Evolutionary conservation across 2,113 vertebrate species (phyloP), one percentile per base, ranked within the genome.

Genomic region (Scolopax mira): DNA sequence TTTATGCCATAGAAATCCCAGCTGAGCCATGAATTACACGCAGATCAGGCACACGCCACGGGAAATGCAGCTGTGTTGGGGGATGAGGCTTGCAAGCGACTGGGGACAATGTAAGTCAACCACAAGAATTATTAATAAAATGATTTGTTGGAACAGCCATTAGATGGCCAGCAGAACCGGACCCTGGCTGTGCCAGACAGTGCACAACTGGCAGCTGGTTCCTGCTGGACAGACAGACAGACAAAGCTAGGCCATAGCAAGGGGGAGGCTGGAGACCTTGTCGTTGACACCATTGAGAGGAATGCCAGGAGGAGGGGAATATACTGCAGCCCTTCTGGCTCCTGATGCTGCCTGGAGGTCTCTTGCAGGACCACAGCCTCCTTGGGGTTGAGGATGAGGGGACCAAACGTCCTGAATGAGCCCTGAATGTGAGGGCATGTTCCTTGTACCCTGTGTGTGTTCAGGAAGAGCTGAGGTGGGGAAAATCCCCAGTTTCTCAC

Each of bases 1-100:
- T 95, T 94, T 81, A 54, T 95, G 81, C 83, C 77, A 70, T 79
- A 90, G 49, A 94, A 95, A 89, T 94, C 92, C 86, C 86, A 96
- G 78, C 62, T 87, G 93, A 95, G 66, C 77, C 83, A 65, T 89
- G 90, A 92, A 86, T 96, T 95, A 89, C 81, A 75, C 0, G 1
- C 64, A 52, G 77, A 81, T 94, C 83, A 86, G 86, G 66, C 83
- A 87, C 83, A 87, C n/a, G 82, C 44, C 72, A 61, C 0, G 33
- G 65, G 88, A 86, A 90, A 81, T 11, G 57, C 72, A 93, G 70
- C 86, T 87, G 62, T 72, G 73, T 3, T 6, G 4, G 62, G 72
- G 69, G 57, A 61, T 0, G 0, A 65, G 61, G 31, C 33, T 86
- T 74, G 69, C 49, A 74, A 88, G 48, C 1, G 9, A 55, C 30